phyloP scores from a whole-genome alignment of 2,888 invertebrate genomes.

The Temnothorax rugatulus region DNA sequence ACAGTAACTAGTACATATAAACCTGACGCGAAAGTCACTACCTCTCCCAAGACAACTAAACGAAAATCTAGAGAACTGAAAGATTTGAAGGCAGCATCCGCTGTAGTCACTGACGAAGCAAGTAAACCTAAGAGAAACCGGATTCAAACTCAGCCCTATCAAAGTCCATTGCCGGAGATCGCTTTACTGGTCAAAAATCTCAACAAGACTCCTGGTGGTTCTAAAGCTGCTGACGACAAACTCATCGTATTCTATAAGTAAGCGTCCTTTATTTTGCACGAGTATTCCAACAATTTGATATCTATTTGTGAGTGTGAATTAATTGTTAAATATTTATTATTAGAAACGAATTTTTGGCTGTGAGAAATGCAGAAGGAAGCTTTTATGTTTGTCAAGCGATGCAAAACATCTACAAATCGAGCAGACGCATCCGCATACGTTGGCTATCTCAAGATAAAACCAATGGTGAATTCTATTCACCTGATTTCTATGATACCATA shows the following conservation, averaged over 20 bases:
- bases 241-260: conserved; percentile 96
- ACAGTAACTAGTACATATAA: conserved; percentile 62
- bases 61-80: conserved; percentile 84
- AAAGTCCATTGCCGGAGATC: conserved; percentile 93
- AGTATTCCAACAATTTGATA: conserved; percentile 33
- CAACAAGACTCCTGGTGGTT: conserved; percentile 88
- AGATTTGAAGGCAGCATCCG: conserved; percentile 78
- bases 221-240: conserved; percentile 91
- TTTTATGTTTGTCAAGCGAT: conserved; percentile 96
- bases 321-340: conserved; percentile 42
- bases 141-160: conserved; percentile 92
- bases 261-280: conserved; percentile 79
- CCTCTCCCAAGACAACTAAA: conserved; percentile 80
- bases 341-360: conserved; percentile 96
- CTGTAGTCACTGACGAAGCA: conserved; percentile 80
- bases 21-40: conserved; percentile 74
- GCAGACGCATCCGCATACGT: conserved; percentile 94
- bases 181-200: conserved; percentile 92
- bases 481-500: conserved; percentile 96
- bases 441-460: conserved; percentile 94
- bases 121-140: conserved; percentile 88
- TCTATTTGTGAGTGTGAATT: conserved; percentile 8
- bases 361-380: conserved; percentile 95
- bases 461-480: conserved; percentile 92
- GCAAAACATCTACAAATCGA: conserved; percentile 96